Percentiles rank a stretch among this genome's conserved stretches.
These are phyloP conservation scores for Suillia variegata DNA, from an alignment of 2,888 invertebrate genomes.

Conservation along the genomic window DNA sequence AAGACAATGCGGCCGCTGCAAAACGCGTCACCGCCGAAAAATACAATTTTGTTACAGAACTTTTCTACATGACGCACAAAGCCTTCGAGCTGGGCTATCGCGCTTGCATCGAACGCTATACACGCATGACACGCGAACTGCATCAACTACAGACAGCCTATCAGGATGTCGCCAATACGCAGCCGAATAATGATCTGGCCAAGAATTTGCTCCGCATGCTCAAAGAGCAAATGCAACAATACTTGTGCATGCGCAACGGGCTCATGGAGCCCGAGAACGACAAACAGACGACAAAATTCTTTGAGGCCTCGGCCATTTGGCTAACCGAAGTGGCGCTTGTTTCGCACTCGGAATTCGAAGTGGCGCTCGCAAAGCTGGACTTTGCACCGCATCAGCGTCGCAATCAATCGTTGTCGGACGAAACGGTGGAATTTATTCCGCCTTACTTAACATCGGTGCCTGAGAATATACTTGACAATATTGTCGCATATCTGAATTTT, in stretches of 20 bases:
- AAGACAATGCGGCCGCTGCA: conserved; percentile 63
- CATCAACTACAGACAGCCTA: conserved; percentile 76
- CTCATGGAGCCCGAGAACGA: conserved; percentile 77
- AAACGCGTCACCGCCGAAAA: conserved; percentile 65
- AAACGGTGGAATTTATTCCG: conserved; percentile 72
- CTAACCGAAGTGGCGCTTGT: conserved; percentile 79
- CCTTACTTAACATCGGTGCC: conserved; percentile 81
- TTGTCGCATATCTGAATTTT: conserved; percentile 80
- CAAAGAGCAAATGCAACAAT: conserved; percentile 70
- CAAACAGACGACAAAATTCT: conserved; percentile 74
- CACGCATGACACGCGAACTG: conserved; percentile 71
- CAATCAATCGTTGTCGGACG: conserved; percentile 50
- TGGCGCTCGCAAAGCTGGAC: conserved; percentile 50
- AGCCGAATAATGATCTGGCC: conserved; percentile 67
- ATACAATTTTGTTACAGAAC: conserved; percentile 87
- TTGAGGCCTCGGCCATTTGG: conserved; percentile 84
- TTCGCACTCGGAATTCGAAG: conserved; percentile 51
- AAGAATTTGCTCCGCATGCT: conserved; percentile 70
- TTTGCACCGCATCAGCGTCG: conserved; percentile 68
- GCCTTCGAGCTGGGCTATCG: conserved; percentile 79
- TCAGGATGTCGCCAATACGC: conserved; percentile 68
- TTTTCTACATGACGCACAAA: conserved; percentile 89
- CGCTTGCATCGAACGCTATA: conserved; percentile 71
- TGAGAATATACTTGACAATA: conserved; percentile 88
- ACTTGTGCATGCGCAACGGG: conserved; percentile 74